Evolutionary conservation across 2,888 invertebrate species (phyloP), one percentile per base, ranked within the genome.

Genomic region (Lasius fuliginosus): DNA sequence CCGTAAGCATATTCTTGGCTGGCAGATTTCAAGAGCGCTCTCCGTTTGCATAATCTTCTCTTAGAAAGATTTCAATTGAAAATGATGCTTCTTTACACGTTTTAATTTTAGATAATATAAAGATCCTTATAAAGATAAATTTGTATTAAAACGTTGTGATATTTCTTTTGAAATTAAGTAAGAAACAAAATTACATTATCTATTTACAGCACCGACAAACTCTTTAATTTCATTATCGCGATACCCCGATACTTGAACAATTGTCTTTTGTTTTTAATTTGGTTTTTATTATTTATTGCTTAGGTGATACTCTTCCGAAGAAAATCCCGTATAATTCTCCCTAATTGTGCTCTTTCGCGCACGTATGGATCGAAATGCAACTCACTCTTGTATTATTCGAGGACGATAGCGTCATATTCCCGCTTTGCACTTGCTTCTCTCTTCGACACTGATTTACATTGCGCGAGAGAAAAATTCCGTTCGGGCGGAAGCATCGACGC

Each of bases 391-490:
- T 23, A 76, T 15, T 49, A 64, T 64, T 75, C 64, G 75, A 33
- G 46, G 15, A 64, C 9, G 49, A 27, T 46, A 76, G 64, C 18
- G 64, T 49, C 15, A 75, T 74, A 75, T 62, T 46, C 62, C 62
- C 46, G 74, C n/a, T 75, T 64, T 75, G 46, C 33, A 36, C 46
- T 49, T 53, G 53, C 53, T 53, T 53, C n/a, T 46, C 33, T 64
- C 49, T 3, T 23, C 49, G 49, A 3, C 23, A 27, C 64, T 46
- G 49, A 76, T 76, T 76, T 76, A 76, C 49, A 76, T 76, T 49
- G 75, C 23, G 75, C 64, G 36, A 49, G 75, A 76, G 64, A 23
- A 74, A 74, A 74, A 74, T 74, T 74, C n/a, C 74, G 74, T 30
- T 40, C 42, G 30, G 1, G 15, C 60, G 30, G 42, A 76, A 75